phyloP scores from a whole-genome alignment of 2,113 vertebrate species.

The Cynocephalus volans region DNA sequence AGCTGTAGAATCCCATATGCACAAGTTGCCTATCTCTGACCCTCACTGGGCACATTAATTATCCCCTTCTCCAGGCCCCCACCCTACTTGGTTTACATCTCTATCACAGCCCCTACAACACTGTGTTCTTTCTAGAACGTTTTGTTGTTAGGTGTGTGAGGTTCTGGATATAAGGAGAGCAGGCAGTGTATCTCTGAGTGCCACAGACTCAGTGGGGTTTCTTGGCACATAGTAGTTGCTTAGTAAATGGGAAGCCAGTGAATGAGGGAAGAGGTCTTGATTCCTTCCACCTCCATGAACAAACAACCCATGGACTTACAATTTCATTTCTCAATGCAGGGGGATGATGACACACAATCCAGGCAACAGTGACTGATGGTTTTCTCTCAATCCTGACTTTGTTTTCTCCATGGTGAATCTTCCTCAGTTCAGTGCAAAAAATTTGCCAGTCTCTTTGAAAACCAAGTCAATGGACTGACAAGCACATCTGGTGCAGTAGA shows the following conservation, averaged over 20 bases:
- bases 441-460: not conserved
- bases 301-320: not conserved
- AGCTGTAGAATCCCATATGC: not conserved
- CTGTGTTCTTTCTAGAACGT: not conserved
- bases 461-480: not conserved
- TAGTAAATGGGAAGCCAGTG: not conserved
- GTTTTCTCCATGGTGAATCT: not conserved
- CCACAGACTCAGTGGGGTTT: not conserved
- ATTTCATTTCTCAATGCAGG: not conserved
- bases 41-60: not conserved
- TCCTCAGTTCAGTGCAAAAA: not conserved
- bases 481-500: not conserved
- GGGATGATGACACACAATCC: not conserved
- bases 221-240: not conserved
- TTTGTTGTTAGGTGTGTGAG: not conserved
- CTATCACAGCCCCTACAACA: accelerated
- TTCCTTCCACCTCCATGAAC: not conserved
- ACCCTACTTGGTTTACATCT: not conserved
- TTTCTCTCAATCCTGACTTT: not conserved
- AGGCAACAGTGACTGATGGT: not conserved
- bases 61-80: not conserved
- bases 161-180: not conserved
- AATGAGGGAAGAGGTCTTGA: not conserved
- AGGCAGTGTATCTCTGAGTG: not conserved
- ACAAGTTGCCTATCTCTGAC: not conserved